Evolutionary conservation across 1,140 invertebrate genomes (phyloP), one percentile per base, ranked within the genome.

Genomic region (Orchestia grillus): DNA sequence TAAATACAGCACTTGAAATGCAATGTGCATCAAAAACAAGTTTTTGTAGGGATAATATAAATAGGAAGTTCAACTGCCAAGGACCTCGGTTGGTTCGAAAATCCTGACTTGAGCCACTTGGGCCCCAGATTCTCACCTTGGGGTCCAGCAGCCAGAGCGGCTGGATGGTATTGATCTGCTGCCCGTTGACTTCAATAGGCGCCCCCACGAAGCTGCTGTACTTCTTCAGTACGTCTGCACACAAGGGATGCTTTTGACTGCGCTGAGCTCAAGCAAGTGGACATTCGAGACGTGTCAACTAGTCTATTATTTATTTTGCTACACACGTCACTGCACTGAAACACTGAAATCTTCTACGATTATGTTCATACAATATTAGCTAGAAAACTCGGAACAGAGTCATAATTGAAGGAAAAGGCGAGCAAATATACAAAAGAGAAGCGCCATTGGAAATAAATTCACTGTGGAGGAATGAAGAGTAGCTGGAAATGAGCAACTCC

Each of bases 201-300:
- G 98, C 99, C 15, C 99, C 98, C 92, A 99, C 98, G 97, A 99
- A 99, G 97, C 99, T 99, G 97, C 99, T 99, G 97, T 99, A 99
- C 97, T 99, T 99, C 97, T 99, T 98, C 87, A 99, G 98, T 77
- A 99, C 98, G 96, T 98, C 98, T 98, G 97, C 42, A 98, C 98
- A 23, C 11, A 36, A 77, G 62, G 28, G 62, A 77, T 23, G 62
- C 28, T 23, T 77, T 36, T 19, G 28, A 36, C 62, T 77, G 62
- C 28, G 62, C 28, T 3, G 1, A 36, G 62, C 28, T 28, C 36
- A 15, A 77, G 28, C 62, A 3, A 77, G 36, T 28, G 62, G 6
- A 53, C 62, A 23, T 28, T 77, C 62, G 11, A 77, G 36, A 8
- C 62, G 62, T 36, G 36, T 36, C 3, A 28, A 77, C 11, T 15